These are phyloP conservation scores for Euclidia mi DNA, from an alignment of 2,888 invertebrate genomes.

Conservation along the genomic window DNA sequence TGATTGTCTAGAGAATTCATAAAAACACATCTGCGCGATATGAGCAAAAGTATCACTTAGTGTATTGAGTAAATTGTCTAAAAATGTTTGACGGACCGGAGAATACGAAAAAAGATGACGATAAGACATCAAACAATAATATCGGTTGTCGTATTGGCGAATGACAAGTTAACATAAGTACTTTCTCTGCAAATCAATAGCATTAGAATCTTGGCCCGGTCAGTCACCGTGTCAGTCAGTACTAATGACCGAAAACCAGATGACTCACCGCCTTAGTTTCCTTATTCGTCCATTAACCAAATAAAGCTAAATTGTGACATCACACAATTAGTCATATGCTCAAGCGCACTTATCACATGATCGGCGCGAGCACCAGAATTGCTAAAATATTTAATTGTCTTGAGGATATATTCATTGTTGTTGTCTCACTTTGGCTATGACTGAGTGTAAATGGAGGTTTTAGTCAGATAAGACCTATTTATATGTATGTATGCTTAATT, in stretches of 20 bases:
- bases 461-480: neutral
- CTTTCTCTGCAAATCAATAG: no score
- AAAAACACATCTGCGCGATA: no score
- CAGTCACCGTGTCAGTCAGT: neutral
- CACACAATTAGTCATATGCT: constrained; percentile 19
- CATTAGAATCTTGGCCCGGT: no score
- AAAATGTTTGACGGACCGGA: no score
- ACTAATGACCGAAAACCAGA: constrained; percentile 1
- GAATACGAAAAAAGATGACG: no score
- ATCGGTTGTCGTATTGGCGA: no score
- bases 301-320: constrained; percentile 46
- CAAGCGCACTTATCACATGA: constrained; percentile 13
- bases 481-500: no score
- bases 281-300: constrained; percentile 47
- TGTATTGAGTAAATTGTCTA: no score
- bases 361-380: constrained; percentile 9
- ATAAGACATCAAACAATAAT: no score
- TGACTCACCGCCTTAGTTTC: constrained; percentile 35
- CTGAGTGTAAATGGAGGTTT: neutral
- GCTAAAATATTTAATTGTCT: constrained; percentile 11
- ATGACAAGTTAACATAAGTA: neutral
- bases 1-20: no score
- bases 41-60: no score
- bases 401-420: constrained; percentile 8
- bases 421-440: neutral